These are phyloP conservation scores for Varecia variegata DNA, from an alignment of 2,797 vertebrate species.

Conservation along the genomic window DNA sequence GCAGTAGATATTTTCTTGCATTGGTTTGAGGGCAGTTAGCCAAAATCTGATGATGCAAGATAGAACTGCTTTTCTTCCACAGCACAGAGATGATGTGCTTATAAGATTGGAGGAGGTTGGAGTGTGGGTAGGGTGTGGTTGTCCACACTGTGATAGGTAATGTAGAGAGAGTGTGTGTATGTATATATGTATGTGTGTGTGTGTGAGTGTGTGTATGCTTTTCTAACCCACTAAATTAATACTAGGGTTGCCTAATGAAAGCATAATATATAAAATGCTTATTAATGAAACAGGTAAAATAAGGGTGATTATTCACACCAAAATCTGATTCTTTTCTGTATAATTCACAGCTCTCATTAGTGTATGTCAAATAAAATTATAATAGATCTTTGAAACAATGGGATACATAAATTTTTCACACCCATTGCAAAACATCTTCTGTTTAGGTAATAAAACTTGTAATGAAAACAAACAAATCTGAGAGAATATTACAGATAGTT, in stretches of 20 bases:
- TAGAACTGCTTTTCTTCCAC: neutral
- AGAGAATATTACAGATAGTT: neutral
- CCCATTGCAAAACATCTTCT: neutral
- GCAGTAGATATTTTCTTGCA: neutral
- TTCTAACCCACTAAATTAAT: neutral
- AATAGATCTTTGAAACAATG: neutral
- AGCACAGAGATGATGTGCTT: neutral
- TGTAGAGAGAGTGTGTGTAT: neutral
- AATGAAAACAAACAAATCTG: neutral
- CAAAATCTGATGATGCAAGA: neutral
- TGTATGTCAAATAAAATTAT: slow-evolving; percentile 32
- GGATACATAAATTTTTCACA: neutral
- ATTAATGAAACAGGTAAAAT: neutral
- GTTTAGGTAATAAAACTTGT: neutral
- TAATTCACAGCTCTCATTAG: slow-evolving; percentile 30
- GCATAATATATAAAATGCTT: neutral
- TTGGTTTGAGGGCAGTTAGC: neutral
- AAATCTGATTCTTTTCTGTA: neutral
- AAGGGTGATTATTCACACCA: neutral
- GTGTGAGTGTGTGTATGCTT: neutral
- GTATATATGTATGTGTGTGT: neutral
- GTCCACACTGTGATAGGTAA: neutral
- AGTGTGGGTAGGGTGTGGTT: neutral
- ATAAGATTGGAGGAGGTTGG: neutral
- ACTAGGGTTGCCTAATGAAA: neutral